A percentile compares a stretch with the other conserved stretches of the same genome.
Conservation (phyloP, 2,888 invertebrate species). For the Lordiphosa fenestrarum region DNA sequence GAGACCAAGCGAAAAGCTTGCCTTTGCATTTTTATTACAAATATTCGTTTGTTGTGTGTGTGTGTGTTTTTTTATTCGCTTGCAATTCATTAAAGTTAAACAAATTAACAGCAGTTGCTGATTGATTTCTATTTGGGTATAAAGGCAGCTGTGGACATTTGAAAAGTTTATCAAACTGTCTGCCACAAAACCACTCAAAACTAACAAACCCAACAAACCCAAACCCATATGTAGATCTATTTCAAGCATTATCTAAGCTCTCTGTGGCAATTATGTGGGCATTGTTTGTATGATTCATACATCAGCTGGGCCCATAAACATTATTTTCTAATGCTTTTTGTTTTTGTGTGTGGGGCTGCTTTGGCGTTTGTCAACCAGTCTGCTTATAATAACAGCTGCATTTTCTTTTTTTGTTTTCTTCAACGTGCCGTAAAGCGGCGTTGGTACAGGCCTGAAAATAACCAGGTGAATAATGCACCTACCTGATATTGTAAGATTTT, state of each 20-base stretch:
- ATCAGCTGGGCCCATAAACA: conserved; percentile 40
- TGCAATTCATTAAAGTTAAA: too few species aligned
- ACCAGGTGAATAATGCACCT: too few species aligned
- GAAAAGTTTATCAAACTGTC: conserved; percentile 4
- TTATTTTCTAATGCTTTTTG: conserved; percentile 51
- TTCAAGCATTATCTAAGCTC: conserved; percentile 33
- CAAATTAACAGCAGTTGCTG: too few species aligned
- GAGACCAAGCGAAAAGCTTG: conserved; percentile 2
- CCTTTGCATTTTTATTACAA: conserved; percentile 47
- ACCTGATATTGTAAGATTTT: too few species aligned
- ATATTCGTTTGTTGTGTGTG: conserved; percentile 32
- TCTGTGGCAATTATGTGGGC: conserved; percentile 41
- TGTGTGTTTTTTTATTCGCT: too few species aligned
- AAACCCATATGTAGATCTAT: conserved; percentile 17
- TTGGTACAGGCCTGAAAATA: too few species aligned
- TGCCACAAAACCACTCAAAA: conserved; percentile 49
- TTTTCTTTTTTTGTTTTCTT: conserved; percentile 2
- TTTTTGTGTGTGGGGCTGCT: background rate
- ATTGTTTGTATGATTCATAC: conserved; percentile 24
- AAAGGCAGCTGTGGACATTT: conserved; percentile 5
- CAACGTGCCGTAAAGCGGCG: too few species aligned
- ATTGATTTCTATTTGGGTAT: conserved; percentile 25
- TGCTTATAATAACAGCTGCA: conserved; percentile 7
- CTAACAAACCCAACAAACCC: conserved; percentile 22
- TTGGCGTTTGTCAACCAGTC: conserved; percentile 6